phyloP scores from a whole-genome alignment of 2,888 invertebrate genomes.

The Rugalucina vietnamica region DNA sequence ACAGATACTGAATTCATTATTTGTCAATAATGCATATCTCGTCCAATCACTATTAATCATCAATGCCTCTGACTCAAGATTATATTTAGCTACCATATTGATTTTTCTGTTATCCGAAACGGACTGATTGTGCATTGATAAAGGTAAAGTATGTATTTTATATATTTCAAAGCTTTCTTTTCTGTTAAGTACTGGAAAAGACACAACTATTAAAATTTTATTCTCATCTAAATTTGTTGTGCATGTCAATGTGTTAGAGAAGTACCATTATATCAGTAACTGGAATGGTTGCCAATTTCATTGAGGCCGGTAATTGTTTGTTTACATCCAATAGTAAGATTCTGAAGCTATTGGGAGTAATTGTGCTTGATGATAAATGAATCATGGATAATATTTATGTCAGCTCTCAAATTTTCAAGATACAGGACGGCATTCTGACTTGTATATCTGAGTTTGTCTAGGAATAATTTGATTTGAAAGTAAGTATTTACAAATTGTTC shows the following conservation, averaged over 20 bases:
- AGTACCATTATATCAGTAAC: conserved; percentile 37
- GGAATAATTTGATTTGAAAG: conserved; percentile 10
- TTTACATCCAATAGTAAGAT: conserved; percentile 14
- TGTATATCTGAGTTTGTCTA: conserved; percentile 9
- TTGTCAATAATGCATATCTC: not conserved
- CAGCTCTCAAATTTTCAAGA: not conserved
- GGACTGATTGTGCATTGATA: not conserved
- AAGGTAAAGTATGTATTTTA: conserved; percentile 8
- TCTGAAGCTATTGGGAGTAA: conserved; percentile 20
- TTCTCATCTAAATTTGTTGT: conserved; percentile 17
- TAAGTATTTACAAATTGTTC: conserved; percentile 29
- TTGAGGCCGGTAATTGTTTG: not conserved
- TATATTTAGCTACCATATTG: conserved; percentile 7
- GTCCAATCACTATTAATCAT: conserved; percentile 14
- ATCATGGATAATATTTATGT: conserved; percentile 24
- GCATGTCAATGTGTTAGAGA: conserved; percentile 27
- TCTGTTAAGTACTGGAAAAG: conserved; percentile 5
- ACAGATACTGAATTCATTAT: conserved; percentile 1
- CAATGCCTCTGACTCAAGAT: not conserved
- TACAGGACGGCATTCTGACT: not conserved
- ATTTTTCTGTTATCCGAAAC: not conserved
- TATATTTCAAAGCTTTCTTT: conserved; percentile 16
- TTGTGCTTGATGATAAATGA: conserved; percentile 17
- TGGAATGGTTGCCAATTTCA: conserved; percentile 28
- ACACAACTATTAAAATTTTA: conserved; percentile 22